These are phyloP conservation scores for Petrophora chlorosata DNA, from an alignment of 2,888 invertebrate species.

Conservation along the genomic window DNA sequence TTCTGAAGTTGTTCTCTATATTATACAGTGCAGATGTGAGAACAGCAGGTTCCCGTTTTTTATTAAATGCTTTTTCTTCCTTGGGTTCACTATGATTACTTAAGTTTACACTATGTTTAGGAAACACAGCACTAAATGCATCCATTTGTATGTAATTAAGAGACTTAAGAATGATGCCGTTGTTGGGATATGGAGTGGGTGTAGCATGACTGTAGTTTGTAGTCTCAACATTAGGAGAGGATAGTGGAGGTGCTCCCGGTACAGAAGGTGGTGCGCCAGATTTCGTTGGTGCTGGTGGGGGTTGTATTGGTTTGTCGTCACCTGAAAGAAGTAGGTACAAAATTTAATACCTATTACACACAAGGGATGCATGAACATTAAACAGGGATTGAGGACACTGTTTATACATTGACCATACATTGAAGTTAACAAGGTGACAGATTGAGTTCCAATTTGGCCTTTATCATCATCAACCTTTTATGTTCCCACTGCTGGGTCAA, in stretches of 20 bases:
- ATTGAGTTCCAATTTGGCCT: no score
- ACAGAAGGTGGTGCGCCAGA: constrained; percentile 11
- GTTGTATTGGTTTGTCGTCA: constrained; percentile 21
- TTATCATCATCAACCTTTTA: no score
- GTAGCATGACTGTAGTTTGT: constrained; percentile 24
- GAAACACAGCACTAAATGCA: constrained; percentile 71
- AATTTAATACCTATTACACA: neutral
- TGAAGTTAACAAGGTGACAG: no score
- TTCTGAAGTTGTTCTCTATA: constrained; percentile 75
- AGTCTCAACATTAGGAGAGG: constrained; percentile 26
- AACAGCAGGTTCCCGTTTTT: constrained; percentile 60
- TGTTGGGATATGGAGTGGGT: constrained; percentile 71
- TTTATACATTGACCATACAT: no score
- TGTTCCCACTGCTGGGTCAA: no score
- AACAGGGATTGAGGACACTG: no score
- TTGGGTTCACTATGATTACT: constrained; percentile 31
- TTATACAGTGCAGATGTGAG: constrained; percentile 65
- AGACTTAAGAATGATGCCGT: constrained; percentile 72
- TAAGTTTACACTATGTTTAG: constrained; percentile 43
- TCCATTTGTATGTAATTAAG: constrained; percentile 81
- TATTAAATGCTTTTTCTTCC: constrained; percentile 44
- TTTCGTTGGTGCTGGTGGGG: constrained; percentile 14
- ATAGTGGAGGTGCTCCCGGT: constrained; percentile 35
- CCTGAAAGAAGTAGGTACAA: constrained; percentile 20
- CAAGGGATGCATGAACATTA: no score